Base-by-base conservation (phyloP, 2,888 invertebrate genomes). In the Pyrochroa serraticornis region DNA sequence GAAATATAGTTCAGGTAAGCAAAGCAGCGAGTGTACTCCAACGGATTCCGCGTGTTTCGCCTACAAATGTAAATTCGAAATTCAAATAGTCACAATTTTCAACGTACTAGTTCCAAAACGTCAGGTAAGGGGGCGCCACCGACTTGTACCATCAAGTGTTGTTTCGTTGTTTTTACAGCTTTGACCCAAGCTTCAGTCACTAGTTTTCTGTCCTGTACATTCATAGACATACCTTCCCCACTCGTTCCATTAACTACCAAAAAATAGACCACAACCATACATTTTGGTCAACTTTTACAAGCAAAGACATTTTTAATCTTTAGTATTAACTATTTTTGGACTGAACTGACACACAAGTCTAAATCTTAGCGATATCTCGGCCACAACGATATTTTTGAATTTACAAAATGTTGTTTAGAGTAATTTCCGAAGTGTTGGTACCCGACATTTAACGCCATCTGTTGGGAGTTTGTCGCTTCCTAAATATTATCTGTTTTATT, bases 1-100 rank as follows among this genome's bases (percentile, higher is more conserved):
- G 77, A 89, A 89, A 77, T 90, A 92, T 31, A 92, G 75, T 68
- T 92, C 92, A 0, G 92, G 91, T 6, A 92, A 79, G 13, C 89
- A 88, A 0, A 92, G 82, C 0, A 92, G 77, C 0, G 90, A 89
- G 74, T 89, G 83, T 0, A 81, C 91, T 7, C 85, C 84, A 0
- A 83, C 77, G 42, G 80, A 75, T 69, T 87, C 87, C 5, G 89
- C 89, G 74, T 91, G 90, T 60, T 79, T 80, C 0, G 91, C 88
- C 89, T 89, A 74, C 59, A 67, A 66, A 38, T 14, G 8, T 13
- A 7, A 32, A 42, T 31, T n/a, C n/a, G n/a, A 47, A 47, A 38
- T 45, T 54, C 2, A 49, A 30, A 14, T 31, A 31, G 9, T 31
- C 8, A 34, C 1, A 48, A 9, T 9, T 78, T 22, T 22, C 3